A percentile compares a stretch with the other conserved stretches of the same genome.
phyloP scores from a whole-genome alignment of 2,797 vertebrate genomes.

The Tenualosa ilisha region DNA sequence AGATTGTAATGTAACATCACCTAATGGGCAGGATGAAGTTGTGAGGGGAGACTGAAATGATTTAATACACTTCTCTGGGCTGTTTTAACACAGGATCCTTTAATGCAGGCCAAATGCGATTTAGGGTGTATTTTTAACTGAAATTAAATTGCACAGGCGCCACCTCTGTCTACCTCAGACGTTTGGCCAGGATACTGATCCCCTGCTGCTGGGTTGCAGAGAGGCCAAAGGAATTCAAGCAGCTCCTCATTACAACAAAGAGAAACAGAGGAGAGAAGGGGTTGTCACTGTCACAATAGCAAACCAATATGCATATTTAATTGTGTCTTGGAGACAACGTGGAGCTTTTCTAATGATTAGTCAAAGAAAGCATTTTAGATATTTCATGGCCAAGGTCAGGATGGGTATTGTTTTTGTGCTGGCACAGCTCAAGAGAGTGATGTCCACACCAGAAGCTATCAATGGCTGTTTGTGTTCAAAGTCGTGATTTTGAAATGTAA shows the following conservation, averaged over 20 bases:
- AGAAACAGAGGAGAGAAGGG: neutral
- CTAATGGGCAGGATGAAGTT: constrained; percentile 83
- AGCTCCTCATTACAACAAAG: constrained; percentile 68
- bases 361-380: neutral
- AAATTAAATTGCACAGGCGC: constrained; percentile 97
- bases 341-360: neutral
- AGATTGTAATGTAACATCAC: constrained; percentile 84
- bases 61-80: constrained; percentile 81
- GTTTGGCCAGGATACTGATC: constrained; percentile 80
- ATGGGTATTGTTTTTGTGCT: neutral
- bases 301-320: neutral
- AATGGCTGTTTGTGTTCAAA: neutral
- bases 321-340: neutral
- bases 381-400: neutral
- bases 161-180: constrained; percentile 82
- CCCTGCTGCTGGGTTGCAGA: constrained; percentile 55
- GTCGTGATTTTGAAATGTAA: neutral
- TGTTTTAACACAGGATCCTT: constrained; percentile 91
- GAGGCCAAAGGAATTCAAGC: constrained; percentile 72
- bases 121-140: constrained; percentile 97
- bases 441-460: neutral
- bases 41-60: constrained; percentile 78
- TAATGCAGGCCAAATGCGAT: constrained; percentile 97
- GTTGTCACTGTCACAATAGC: constrained; percentile 55
- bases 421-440: neutral